A percentile compares a stretch with the other conserved stretches of the same genome.
Evolutionary conservation across 30 jellyfish, hydroid and myxozoan species (phyloP).

Genomic region (Morbakka virulenta): DNA sequence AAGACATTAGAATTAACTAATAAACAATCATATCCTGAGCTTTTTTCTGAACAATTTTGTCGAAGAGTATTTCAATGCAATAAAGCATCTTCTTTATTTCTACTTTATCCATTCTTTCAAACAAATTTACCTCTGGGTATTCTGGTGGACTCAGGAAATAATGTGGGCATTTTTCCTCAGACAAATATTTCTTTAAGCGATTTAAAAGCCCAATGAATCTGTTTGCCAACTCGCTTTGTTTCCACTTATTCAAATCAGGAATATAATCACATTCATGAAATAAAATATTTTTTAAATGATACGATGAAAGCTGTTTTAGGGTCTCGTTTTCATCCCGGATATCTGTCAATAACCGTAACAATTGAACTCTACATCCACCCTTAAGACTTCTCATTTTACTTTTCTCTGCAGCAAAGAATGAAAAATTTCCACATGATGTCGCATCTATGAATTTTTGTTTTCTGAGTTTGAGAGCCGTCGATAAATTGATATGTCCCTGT

Average conservation of each 20-base stretch:
- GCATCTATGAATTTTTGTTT: too few relatives aligned
- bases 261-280: slow-evolving; percentile 48
- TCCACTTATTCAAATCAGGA: slow-evolving; percentile 54
- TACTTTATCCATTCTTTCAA: slow-evolving; percentile 23
- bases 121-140: slow-evolving; percentile 44
- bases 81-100: slow-evolving; percentile 37
- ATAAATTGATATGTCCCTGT: background rate
- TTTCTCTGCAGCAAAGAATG: slow-evolving; percentile 78
- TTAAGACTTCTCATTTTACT: slow-evolving; percentile 65
- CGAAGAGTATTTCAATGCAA: slow-evolving; percentile 37
- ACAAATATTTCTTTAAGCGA: slow-evolving; percentile 7
- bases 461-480: background rate
- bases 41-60: too few relatives aligned
- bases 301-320: slow-evolving; percentile 50
- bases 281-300: slow-evolving; percentile 64
- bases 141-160: slow-evolving; percentile 70
- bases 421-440: slow-evolving; percentile 55
- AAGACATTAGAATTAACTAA: too few relatives aligned
- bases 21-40: too few relatives aligned
- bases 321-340: slow-evolving; percentile 61
- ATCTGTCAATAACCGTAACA: slow-evolving; percentile 72
- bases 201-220: slow-evolving; percentile 39
- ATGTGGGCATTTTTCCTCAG: slow-evolving; percentile 26
- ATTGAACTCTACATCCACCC: slow-evolving; percentile 66
- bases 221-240: slow-evolving; percentile 1